A percentile compares a stretch with the other conserved stretches of the same genome.
Conservation (phyloP, 2,113 vertebrate species). For the Setophaga kirtlandii region DNA sequence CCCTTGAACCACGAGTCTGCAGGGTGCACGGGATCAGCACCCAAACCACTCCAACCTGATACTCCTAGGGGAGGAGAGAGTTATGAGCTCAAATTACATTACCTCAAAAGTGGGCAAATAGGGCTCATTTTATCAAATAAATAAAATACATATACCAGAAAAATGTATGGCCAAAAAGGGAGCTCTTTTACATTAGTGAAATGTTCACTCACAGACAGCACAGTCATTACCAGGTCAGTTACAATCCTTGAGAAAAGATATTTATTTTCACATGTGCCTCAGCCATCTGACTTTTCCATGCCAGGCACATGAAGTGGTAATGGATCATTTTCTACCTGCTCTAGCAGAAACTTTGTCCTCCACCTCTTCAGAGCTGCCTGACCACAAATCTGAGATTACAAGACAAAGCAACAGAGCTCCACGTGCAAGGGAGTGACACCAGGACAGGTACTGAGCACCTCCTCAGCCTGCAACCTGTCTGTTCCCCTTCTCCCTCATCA, state of each 20-base stretch:
- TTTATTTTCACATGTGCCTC: neutral
- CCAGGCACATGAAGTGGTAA: neutral
- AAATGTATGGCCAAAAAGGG: neutral
- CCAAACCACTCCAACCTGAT: neutral
- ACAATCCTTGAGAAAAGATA: neutral
- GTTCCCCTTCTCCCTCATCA: neutral
- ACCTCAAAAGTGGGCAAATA: neutral
- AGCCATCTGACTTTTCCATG: neutral
- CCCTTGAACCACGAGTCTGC: constrained; percentile 18
- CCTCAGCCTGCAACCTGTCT: neutral
- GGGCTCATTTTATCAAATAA: neutral
- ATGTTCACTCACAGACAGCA: neutral
- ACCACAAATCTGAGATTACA: neutral
- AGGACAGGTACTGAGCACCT: accelerated
- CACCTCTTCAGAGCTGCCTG: neutral
- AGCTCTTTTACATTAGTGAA: neutral
- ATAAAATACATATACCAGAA: neutral
- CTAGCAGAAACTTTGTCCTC: neutral
- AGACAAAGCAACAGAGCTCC: neutral
- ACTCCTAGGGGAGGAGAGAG: neutral
- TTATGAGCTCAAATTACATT: neutral
- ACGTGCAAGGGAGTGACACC: neutral
- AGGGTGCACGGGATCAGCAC: constrained; percentile 10
- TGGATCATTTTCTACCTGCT: neutral
- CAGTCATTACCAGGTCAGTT: neutral